Conservation (phyloP, 1,140 invertebrate species). For the Maniola jurtina region DNA sequence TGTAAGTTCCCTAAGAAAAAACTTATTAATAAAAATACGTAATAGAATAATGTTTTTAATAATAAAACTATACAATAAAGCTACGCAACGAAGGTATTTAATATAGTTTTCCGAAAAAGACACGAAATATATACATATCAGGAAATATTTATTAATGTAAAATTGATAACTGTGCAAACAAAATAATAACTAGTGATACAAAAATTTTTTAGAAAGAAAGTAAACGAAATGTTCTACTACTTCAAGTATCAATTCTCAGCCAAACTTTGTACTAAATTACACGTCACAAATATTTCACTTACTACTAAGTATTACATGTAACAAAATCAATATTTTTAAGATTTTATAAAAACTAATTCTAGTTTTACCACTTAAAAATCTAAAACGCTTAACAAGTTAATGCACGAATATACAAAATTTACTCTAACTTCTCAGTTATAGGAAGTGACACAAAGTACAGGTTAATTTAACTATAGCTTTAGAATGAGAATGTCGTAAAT, state of each 20-base stretch:
- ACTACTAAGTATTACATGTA: neutral
- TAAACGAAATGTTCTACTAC: neutral
- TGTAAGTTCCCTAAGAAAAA: neutral
- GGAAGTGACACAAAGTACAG: neutral
- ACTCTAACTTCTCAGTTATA: neutral
- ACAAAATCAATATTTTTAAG: neutral
- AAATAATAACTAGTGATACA: too few species aligned
- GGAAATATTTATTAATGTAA: too few species aligned
- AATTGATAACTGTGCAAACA: neutral
- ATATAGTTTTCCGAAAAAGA: too few species aligned
- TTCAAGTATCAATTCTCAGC: neutral
- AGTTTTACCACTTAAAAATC: neutral
- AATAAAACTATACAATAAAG: too few species aligned
- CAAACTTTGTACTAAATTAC: slow-evolving; percentile 7
- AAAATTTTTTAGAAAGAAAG: neutral
- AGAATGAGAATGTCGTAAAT: neutral
- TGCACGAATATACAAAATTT: slow-evolving; percentile 1
- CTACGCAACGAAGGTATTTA: too few species aligned
- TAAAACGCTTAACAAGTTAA: neutral
- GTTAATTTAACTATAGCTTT: neutral
- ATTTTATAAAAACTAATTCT: neutral
- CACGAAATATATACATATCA: too few species aligned
- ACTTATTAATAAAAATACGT: neutral
- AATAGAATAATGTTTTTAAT: too few species aligned
- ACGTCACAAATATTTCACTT: neutral